phyloP scores from a whole-genome alignment of 2,113 vertebrate genomes.

The Merops nubicus region DNA sequence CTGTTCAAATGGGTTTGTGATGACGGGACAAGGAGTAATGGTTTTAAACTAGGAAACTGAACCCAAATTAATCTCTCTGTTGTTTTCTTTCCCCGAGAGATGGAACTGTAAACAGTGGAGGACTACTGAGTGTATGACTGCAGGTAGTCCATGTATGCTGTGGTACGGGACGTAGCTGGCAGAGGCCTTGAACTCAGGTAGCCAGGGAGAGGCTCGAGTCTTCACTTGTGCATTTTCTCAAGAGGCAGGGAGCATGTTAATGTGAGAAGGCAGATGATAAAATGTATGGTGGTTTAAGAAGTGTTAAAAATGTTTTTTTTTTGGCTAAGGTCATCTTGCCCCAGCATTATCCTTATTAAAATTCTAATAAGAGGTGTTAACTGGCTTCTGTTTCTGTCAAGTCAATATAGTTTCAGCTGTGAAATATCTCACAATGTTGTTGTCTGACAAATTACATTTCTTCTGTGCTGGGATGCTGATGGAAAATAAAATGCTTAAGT shows the following conservation, averaged over 20 bases:
- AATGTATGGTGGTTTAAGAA: background rate
- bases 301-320: background rate
- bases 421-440: background rate
- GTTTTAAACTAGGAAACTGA: too few relatives aligned
- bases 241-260: background rate
- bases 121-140: background rate
- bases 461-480: background rate
- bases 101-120: background rate
- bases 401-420: background rate
- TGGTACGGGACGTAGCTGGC: background rate
- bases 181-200: background rate
- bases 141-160: background rate
- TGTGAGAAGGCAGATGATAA: background rate
- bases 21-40: too few relatives aligned
- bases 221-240: background rate
- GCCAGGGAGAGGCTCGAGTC: background rate
- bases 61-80: background rate
- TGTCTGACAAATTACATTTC: background rate
- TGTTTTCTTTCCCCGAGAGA: background rate
- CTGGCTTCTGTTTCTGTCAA: background rate
- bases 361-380: background rate
- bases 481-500: background rate
- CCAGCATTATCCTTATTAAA: background rate
- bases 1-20: too few relatives aligned
- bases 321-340: background rate